A percentile compares a stretch with the other conserved stretches of the same genome.
Conservation (phyloP, 2,113 vertebrate genomes). For the Gallinago jamesoni region DNA sequence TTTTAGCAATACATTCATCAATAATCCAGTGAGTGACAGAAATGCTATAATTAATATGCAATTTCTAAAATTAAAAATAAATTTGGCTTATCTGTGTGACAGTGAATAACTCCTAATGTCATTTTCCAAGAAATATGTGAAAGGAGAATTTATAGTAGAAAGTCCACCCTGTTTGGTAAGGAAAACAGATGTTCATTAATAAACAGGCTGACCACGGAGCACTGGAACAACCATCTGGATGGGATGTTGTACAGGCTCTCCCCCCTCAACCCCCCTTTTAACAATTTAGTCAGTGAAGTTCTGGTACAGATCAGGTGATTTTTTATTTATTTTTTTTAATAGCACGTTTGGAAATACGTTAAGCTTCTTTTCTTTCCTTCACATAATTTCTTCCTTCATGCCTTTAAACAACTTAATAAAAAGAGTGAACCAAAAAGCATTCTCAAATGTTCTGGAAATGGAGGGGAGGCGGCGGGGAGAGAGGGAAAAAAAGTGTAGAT, state of each 20-base stretch:
- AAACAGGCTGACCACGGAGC: slow-evolving; percentile 66
- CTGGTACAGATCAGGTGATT: slow-evolving; percentile 29
- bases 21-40: background rate
- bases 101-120: background rate
- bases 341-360: slow-evolving; percentile 9
- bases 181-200: slow-evolving; percentile 73
- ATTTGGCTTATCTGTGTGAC: background rate
- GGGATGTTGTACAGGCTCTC: background rate
- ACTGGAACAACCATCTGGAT: slow-evolving; percentile 35
- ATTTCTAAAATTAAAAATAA: slow-evolving; percentile 36
- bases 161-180: slow-evolving; percentile 49
- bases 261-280: background rate
- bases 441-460: background rate
- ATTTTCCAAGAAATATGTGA: slow-evolving; percentile 49
- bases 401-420: slow-evolving; percentile 6
- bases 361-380: background rate
- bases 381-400: background rate
- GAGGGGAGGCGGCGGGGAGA: too few species aligned
- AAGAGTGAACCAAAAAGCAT: background rate
- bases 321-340: background rate
- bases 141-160: slow-evolving; percentile 59
- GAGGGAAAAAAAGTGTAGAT: background rate
- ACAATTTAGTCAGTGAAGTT: slow-evolving; percentile 47
- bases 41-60: slow-evolving; percentile 14
- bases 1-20: background rate